Conservation (phyloP, 2,888 invertebrate genomes). For the Mesoligia furuncula region DNA sequence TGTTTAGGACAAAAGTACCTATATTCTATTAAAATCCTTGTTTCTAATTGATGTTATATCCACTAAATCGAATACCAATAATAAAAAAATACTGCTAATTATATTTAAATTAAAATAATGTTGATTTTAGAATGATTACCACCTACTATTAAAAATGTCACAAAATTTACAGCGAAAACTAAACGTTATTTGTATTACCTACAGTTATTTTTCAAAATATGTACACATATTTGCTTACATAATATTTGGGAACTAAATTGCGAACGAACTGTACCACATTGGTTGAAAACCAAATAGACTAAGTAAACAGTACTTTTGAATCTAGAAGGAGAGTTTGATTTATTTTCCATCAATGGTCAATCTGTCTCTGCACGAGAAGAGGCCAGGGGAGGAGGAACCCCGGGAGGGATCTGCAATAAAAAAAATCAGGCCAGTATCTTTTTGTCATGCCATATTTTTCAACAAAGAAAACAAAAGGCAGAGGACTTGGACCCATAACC, state of each 20-base stretch:
- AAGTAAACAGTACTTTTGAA: conserved; percentile 19
- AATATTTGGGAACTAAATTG: neutral
- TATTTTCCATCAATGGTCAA: neutral
- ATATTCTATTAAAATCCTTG: neutral
- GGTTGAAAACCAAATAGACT: conserved; percentile 2
- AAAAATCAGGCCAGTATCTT: neutral
- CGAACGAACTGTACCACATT: neutral
- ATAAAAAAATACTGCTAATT: too few relatives aligned
- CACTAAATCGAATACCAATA: neutral
- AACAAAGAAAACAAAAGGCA: neutral
- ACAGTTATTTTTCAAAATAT: neutral
- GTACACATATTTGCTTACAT: neutral
- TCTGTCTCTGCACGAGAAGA: neutral
- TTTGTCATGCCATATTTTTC: neutral
- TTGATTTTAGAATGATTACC: too few relatives aligned
- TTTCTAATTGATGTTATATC: neutral
- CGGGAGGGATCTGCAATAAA: neutral
- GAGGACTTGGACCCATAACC: conserved; percentile 12
- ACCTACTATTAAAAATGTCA: neutral
- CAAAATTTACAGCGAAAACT: neutral
- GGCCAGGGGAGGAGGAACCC: too few relatives aligned
- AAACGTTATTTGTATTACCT: neutral
- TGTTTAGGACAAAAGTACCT: neutral
- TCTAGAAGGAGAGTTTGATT: neutral
- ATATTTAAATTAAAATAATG: neutral